phyloP scores from a whole-genome alignment of 2,888 invertebrate species.

The Drosophila tripunctata region DNA sequence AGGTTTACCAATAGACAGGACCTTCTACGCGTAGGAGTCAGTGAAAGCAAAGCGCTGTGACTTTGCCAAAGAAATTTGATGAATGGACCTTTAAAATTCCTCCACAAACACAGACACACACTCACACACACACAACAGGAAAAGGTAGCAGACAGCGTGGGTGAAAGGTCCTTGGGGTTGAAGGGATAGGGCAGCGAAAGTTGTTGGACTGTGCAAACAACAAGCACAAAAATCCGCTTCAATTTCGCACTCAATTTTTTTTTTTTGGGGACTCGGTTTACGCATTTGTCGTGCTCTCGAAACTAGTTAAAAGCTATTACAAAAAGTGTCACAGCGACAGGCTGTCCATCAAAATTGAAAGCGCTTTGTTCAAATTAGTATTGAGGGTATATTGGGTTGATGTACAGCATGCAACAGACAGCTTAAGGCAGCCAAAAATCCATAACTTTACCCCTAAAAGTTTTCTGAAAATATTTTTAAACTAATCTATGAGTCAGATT shows the following conservation, averaged over 20 bases:
- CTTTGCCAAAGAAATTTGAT: conserved; percentile 51
- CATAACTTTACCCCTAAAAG: too few relatives aligned
- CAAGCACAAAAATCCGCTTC: conserved; percentile 27
- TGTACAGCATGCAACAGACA: neutral
- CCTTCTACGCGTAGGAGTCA: neutral
- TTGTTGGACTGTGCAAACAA: neutral
- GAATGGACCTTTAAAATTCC: conserved; percentile 60
- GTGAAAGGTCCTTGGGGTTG: neutral
- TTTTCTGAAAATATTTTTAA: too few relatives aligned
- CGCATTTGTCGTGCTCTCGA: conserved; percentile 5
- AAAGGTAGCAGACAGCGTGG: conserved; percentile 21
- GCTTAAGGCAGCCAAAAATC: too few relatives aligned
- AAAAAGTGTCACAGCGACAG: conserved; percentile 37
- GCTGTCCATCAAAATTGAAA: conserved; percentile 55
- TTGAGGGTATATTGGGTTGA: neutral
- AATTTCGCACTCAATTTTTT: conserved; percentile 46
- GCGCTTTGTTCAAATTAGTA: neutral
- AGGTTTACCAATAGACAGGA: neutral
- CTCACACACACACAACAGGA: neutral
- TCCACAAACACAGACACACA: conserved; percentile 8
- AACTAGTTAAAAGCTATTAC: conserved; percentile 51
- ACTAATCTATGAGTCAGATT: too few relatives aligned
- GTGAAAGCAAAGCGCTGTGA: conserved; percentile 26
- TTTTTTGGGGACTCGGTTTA: conserved; percentile 1
- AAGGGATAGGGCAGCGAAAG: neutral